phyloP scores from a whole-genome alignment of 2,888 invertebrate genomes.

The Pristionchus japonicus region DNA sequence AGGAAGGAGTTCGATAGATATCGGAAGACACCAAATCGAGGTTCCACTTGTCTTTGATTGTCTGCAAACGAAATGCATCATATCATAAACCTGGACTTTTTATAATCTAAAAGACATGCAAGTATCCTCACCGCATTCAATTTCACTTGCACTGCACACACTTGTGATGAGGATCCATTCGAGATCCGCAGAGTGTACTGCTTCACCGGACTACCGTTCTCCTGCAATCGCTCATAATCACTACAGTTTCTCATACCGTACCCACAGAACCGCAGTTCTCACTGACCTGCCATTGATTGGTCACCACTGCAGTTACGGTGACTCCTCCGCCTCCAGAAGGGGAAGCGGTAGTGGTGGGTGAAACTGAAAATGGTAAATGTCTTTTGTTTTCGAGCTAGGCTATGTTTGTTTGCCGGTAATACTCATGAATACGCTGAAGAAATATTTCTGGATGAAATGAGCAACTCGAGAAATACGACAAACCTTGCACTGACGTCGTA shows the following conservation, averaged over 20 bases:
- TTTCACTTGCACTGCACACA: not conserved
- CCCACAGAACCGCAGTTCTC: not conserved
- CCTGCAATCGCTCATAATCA: not conserved
- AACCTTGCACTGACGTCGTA: not conserved
- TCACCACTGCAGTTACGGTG: not conserved
- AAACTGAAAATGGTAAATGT: not conserved
- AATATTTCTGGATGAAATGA: too few relatives aligned
- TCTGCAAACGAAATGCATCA: not conserved
- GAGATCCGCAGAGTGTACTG: slow-evolving; percentile 2
- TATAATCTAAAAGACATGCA: not conserved
- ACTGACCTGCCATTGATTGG: slow-evolving; percentile 4
- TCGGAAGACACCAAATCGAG: not conserved
- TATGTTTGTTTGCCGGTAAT: too few relatives aligned
- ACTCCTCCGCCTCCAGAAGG: not conserved
- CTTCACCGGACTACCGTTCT: not conserved
- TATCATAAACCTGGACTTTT: too few relatives aligned
- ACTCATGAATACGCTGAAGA: not conserved
- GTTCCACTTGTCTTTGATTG: slow-evolving; percentile 14
- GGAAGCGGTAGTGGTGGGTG: not conserved
- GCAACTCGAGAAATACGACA: too few relatives aligned
- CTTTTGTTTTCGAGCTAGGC: not conserved
- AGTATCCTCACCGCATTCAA: not conserved
- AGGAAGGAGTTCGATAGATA: slow-evolving; percentile 10
- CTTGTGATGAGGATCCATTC: not conserved
- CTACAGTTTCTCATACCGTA: not conserved